Conservation (phyloP, 92 coral and sea anemone species). For the Zoanthus solanderi region DNA sequence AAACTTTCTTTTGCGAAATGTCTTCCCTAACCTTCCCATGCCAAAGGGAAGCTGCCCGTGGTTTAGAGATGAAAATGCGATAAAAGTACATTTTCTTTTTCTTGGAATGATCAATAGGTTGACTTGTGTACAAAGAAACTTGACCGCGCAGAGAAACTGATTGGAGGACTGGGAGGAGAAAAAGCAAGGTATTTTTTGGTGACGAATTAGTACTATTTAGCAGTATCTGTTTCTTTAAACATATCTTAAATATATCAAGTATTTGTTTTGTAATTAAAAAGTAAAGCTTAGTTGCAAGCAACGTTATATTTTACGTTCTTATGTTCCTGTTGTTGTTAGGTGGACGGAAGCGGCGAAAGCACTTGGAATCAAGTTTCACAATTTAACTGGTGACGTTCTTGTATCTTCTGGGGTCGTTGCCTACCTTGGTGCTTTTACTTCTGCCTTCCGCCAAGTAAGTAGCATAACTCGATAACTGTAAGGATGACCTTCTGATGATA, state of each 20-base stretch:
- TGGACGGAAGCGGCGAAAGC: constrained; percentile 97
- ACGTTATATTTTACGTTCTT: no score
- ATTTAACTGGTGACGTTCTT: constrained; percentile 92
- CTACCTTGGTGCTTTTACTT: constrained; percentile 94
- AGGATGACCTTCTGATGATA: not conserved
- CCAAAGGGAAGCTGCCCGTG: not conserved
- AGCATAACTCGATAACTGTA: not conserved
- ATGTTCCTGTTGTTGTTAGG: constrained; percentile 43
- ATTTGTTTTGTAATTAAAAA: not conserved
- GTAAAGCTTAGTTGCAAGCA: no score
- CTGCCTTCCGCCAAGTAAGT: constrained; percentile 93
- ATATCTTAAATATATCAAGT: not conserved
- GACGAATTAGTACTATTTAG: not conserved
- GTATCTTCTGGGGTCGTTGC: constrained; percentile 98
- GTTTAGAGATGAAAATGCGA: not conserved
- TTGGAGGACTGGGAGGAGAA: constrained; percentile 98
- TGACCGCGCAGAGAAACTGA: constrained; percentile 96
- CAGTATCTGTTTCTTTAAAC: not conserved
- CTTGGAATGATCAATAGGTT: constrained; percentile 67
- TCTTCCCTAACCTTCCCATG: no score
- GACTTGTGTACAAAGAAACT: constrained; percentile 97
- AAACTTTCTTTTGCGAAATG: no score
- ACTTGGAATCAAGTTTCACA: constrained; percentile 85
- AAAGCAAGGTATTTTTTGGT: constrained; percentile 78
- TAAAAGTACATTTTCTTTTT: not conserved